Conservation (phyloP, 2,797 vertebrate species). For the Rhinogobio ventralis region DNA sequence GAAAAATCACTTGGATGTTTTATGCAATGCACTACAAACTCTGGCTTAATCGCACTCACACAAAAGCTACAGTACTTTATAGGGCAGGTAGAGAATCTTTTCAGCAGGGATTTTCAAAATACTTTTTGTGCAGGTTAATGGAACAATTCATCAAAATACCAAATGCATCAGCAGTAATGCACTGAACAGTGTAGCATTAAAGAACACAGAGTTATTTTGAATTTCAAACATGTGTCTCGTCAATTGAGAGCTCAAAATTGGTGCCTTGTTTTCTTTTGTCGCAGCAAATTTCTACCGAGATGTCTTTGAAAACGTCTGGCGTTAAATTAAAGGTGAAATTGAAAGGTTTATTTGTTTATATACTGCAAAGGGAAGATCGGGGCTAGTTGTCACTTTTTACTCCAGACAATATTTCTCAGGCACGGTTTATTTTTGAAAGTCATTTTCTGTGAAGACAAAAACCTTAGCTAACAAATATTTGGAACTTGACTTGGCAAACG, state of each 20-base stretch:
- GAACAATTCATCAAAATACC: conserved; percentile 18
- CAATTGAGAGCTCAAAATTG: not conserved
- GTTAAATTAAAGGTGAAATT: conserved; percentile 33
- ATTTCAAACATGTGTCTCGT: conserved; percentile 3
- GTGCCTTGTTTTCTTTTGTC: conserved; percentile 32
- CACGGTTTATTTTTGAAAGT: too few species aligned
- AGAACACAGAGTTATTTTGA: conserved; percentile 18
- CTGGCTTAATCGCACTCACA: not conserved
- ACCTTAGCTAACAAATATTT: not conserved
- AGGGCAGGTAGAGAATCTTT: conserved; percentile 19
- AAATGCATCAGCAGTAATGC: conserved; percentile 20
- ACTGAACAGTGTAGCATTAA: conserved; percentile 3
- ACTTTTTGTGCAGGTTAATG: conserved; percentile 40
- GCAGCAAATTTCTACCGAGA: not conserved
- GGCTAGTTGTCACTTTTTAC: conserved; percentile 17
- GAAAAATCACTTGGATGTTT: conserved; percentile 18
- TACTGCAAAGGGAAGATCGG: not conserved
- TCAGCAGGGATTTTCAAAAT: conserved; percentile 27
- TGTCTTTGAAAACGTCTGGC: conserved; percentile 8
- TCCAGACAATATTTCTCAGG: not conserved
- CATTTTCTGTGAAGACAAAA: too few species aligned
- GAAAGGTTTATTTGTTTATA: conserved; percentile 41
- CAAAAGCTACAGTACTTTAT: conserved; percentile 11
- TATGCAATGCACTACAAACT: not conserved
- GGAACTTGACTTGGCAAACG: not conserved